These are phyloP conservation scores for Syndactyla subalaris DNA, from an alignment of 2,797 vertebrate genomes.

Conservation along the genomic window DNA sequence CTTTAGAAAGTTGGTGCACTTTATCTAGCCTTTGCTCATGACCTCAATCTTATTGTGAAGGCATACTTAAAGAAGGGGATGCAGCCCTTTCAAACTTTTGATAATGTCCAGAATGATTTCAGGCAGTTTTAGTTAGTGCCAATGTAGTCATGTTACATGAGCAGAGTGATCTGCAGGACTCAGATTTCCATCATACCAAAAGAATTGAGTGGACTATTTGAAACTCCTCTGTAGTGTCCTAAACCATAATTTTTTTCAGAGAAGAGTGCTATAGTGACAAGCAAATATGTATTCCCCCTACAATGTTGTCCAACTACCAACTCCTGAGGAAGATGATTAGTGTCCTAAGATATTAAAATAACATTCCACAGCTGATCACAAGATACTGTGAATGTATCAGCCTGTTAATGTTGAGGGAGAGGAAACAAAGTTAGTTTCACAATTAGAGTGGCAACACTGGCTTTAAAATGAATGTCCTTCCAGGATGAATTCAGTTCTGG, in stretches of 20 bases:
- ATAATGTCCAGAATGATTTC: neutral
- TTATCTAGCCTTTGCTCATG: neutral
- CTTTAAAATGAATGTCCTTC: neutral
- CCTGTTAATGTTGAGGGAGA: neutral
- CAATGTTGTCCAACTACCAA: neutral
- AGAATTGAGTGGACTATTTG: neutral
- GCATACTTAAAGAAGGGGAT: neutral
- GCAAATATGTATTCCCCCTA: neutral
- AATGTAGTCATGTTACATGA: neutral
- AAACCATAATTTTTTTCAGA: neutral
- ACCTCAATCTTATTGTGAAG: neutral
- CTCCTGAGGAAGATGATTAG: neutral
- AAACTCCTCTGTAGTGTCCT: neutral
- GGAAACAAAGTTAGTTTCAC: neutral
- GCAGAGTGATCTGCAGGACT: neutral
- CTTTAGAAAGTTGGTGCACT: neutral
- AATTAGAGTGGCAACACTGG: neutral
- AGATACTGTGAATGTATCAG: neutral
- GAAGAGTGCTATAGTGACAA: neutral
- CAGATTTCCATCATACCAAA: neutral
- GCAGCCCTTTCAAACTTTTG: accelerated
- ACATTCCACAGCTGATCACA: neutral
- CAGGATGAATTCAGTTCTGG: neutral
- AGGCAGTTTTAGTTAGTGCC: neutral
- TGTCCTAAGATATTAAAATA: neutral